phyloP scores from a whole-genome alignment of 2,113 vertebrate genomes.

The Xiphias gladius region DNA sequence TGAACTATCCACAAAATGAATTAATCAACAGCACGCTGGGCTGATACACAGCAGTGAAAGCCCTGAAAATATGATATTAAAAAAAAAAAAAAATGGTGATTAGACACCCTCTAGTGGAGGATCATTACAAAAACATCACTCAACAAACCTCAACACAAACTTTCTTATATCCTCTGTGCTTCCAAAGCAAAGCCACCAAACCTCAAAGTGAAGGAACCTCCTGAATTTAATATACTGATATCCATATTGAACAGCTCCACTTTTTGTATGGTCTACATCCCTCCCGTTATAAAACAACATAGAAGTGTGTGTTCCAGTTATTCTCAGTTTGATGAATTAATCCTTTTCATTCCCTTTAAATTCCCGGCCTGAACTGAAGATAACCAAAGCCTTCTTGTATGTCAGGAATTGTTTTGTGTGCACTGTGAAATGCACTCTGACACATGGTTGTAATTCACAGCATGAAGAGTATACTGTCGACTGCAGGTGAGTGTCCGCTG shows the following conservation, averaged over 20 bases:
- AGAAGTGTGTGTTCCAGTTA: slow-evolving; percentile 33
- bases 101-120: slow-evolving; percentile 81
- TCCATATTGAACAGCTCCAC: slow-evolving; percentile 36
- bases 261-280: slow-evolving; percentile 25
- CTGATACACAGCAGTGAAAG: neutral
- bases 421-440: slow-evolving; percentile 14
- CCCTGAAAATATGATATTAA: slow-evolving; percentile 10
- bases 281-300: slow-evolving; percentile 35
- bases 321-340: slow-evolving; percentile 56
- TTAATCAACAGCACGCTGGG: neutral
- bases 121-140: slow-evolving; percentile 53
- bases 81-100: slow-evolving; percentile 64
- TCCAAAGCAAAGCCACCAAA: slow-evolving; percentile 39
- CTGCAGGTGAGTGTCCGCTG: slow-evolving; percentile 36
- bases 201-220: slow-evolving; percentile 21
- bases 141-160: slow-evolving; percentile 12
- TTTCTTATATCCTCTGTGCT: slow-evolving; percentile 19
- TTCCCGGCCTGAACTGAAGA: neutral
- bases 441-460: neutral
- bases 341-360: slow-evolving; percentile 53
- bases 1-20: slow-evolving; percentile 4
- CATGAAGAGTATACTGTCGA: neutral
- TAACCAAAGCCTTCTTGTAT: slow-evolving; percentile 10
- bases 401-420: slow-evolving; percentile 26
- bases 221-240: slow-evolving; percentile 21